phyloP scores from a whole-genome alignment of 2,797 vertebrate species.

The Etheostoma nigrum region DNA sequence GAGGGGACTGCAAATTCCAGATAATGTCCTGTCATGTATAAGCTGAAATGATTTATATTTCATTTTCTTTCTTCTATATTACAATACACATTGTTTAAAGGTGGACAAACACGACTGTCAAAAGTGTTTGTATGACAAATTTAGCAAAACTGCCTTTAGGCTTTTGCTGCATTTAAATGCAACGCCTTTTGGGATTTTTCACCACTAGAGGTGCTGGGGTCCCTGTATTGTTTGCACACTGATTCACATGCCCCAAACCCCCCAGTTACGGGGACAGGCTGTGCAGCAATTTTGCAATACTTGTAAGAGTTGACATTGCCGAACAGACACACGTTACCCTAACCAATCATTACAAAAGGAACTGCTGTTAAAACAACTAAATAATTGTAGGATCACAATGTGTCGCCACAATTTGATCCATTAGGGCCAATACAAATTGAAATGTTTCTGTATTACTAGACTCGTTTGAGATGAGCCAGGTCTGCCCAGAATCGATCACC shows the following conservation, averaged over 20 bases:
- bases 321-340: background rate
- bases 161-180: background rate
- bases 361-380: background rate
- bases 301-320: background rate
- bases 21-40: constrained; percentile 13
- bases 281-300: background rate
- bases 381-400: background rate
- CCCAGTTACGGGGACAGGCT: background rate
- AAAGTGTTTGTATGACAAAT: background rate
- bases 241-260: background rate
- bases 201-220: background rate
- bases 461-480: too few species aligned
- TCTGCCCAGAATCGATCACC: too few species aligned
- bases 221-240: background rate
- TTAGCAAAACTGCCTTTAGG: background rate
- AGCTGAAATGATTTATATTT: constrained; percentile 7
- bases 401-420: background rate
- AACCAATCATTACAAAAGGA: constrained; percentile 10
- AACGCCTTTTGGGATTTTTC: background rate
- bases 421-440: background rate
- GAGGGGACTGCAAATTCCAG: constrained; percentile 17
- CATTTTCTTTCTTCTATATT: constrained; percentile 10
- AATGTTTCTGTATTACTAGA: too few species aligned
- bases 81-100: background rate
- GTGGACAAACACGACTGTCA: background rate